Conservation (phyloP, 2,797 vertebrate species). For the Sardinella longiceps region DNA sequence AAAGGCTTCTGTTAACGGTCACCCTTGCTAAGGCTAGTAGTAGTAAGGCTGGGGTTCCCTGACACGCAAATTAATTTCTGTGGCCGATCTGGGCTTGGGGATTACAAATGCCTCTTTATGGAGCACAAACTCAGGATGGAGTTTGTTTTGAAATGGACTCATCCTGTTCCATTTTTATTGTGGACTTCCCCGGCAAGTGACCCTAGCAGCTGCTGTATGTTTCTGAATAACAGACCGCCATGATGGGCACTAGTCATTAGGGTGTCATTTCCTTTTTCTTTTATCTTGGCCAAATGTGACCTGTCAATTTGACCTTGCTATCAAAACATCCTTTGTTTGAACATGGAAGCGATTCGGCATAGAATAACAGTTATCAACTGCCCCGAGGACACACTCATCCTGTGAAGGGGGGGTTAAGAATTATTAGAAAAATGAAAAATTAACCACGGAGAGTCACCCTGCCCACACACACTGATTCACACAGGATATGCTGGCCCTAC, state of each 20-base stretch:
- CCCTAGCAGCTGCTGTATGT: slow-evolving; percentile 50
- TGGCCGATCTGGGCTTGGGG: not conserved
- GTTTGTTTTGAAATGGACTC: slow-evolving; percentile 17
- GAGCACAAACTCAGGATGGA: not conserved
- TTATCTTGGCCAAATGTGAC: slow-evolving; percentile 80
- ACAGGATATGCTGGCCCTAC: slow-evolving; percentile 9
- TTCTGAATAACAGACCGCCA: slow-evolving; percentile 71
- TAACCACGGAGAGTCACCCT: slow-evolving; percentile 54
- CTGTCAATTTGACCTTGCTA: slow-evolving; percentile 77
- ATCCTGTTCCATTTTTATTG: slow-evolving; percentile 35
- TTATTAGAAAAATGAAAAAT: slow-evolving; percentile 67
- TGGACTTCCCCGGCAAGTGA: slow-evolving; percentile 35
- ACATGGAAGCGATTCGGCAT: slow-evolving; percentile 76
- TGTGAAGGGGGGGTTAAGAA: slow-evolving; percentile 74
- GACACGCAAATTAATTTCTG: slow-evolving; percentile 4
- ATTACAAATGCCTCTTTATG: not conserved
- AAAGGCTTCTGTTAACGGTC: not conserved
- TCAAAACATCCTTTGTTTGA: slow-evolving; percentile 87
- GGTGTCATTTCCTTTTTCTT: slow-evolving; percentile 83
- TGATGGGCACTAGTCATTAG: slow-evolving; percentile 77
- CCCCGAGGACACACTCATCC: slow-evolving; percentile 71
- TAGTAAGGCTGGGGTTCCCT: not conserved
- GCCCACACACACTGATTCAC: slow-evolving; percentile 32
- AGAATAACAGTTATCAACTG: slow-evolving; percentile 77
- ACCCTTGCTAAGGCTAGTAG: not conserved